Conservation (phyloP, 2,113 vertebrate species). For the Stomatorhinus ivindoensis region DNA sequence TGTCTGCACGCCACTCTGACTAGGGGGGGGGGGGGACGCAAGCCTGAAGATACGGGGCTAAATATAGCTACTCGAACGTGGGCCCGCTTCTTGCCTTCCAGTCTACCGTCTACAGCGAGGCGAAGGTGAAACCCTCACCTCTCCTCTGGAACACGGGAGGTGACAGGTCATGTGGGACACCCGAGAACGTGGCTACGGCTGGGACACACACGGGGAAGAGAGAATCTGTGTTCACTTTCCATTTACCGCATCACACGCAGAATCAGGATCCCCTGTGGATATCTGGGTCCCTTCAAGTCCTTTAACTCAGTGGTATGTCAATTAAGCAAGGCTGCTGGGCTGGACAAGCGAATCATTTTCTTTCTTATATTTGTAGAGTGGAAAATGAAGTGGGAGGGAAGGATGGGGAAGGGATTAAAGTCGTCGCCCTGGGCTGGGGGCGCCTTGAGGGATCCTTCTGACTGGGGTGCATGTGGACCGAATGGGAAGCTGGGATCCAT, state of each 20-base stretch:
- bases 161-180: slow-evolving; percentile 1
- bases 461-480: slow-evolving; percentile 37
- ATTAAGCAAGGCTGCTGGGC: slow-evolving; percentile 40
- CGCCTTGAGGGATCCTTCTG: slow-evolving; percentile 29
- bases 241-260: slow-evolving; percentile 44
- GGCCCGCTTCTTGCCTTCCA: neutral
- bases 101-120: neutral
- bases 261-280: slow-evolving; percentile 33
- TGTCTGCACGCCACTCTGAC: slow-evolving; percentile 28
- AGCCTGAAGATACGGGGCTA: neutral
- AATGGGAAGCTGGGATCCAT: slow-evolving; percentile 41
- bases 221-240: neutral
- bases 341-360: neutral
- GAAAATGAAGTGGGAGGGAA: slow-evolving; percentile 34
- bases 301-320: slow-evolving; percentile 46
- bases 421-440: slow-evolving; percentile 18
- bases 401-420: slow-evolving; percentile 34
- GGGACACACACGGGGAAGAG: neutral
- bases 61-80: neutral
- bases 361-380: slow-evolving; percentile 22
- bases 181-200: neutral
- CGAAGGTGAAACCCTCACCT: neutral
- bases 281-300: slow-evolving; percentile 36
- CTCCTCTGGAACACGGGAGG: neutral
- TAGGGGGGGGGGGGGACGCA: neutral